These are phyloP conservation scores for Lonchura striata DNA, from an alignment of 2,113 vertebrate genomes.

Conservation along the genomic window DNA sequence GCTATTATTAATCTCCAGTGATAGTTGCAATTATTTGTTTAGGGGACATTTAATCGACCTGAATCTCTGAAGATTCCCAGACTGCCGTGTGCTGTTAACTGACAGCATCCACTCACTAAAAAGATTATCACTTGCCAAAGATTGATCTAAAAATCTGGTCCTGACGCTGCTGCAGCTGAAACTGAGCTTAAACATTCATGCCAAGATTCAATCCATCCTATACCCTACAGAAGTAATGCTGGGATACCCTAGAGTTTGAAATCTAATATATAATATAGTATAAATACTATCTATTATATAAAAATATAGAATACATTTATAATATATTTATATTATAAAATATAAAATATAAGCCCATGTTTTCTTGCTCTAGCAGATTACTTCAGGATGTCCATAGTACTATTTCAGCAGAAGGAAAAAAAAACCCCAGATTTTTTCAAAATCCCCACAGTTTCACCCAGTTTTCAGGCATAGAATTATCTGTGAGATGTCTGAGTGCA, in stretches of 20 bases:
- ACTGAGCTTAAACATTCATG: background rate
- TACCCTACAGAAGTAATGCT: background rate
- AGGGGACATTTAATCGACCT: background rate
- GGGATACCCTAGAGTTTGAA: background rate
- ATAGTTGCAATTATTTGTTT: background rate
- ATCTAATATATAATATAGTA: background rate
- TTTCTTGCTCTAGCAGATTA: background rate
- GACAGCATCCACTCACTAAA: background rate
- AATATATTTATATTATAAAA: too few relatives aligned
- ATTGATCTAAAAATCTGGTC: background rate
- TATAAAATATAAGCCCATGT: too few relatives aligned
- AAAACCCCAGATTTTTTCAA: background rate
- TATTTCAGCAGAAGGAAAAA: background rate
- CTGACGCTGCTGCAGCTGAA: background rate
- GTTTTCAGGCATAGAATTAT: background rate
- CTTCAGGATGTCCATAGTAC: background rate
- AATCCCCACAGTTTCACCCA: background rate
- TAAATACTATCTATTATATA: background rate
- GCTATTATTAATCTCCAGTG: background rate
- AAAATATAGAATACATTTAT: too few relatives aligned
- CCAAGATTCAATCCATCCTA: background rate
- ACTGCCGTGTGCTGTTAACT: background rate
- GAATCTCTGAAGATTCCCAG: background rate
- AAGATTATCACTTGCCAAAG: background rate
- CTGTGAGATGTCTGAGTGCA: too few relatives aligned